phyloP scores from a whole-genome alignment of 2,797 vertebrate species.

The Muscicapa striata region DNA sequence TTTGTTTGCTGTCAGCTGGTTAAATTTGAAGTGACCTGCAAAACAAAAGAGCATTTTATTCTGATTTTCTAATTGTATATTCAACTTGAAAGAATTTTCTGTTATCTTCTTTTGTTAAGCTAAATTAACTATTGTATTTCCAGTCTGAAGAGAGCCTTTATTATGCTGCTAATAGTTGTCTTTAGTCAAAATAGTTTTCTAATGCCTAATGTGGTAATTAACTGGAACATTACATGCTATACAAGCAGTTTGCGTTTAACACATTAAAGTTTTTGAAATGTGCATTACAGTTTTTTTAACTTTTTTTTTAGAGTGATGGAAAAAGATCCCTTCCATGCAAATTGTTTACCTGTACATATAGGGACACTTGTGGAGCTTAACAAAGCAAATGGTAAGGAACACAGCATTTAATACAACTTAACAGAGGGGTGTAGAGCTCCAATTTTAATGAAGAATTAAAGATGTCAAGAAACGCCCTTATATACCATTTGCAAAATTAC shows the following conservation, averaged over 20 bases:
- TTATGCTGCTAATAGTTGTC: neutral
- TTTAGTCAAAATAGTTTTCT: neutral
- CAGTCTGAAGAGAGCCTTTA: neutral
- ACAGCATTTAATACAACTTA: neutral
- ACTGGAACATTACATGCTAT: neutral
- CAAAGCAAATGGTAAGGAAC: slow-evolving; percentile 93
- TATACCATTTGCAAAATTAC: neutral
- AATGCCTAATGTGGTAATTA: neutral
- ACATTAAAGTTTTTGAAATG: neutral
- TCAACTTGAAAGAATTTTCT: neutral
- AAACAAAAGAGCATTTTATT: neutral
- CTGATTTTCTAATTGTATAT: neutral
- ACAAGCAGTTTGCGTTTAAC: neutral
- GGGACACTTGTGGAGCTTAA: slow-evolving; percentile 97
- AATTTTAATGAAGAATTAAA: neutral
- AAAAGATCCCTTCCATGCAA: slow-evolving; percentile 98
- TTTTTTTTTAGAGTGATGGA: slow-evolving; percentile 91
- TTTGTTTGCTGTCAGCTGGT: neutral
- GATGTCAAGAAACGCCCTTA: neutral
- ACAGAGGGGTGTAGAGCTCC: neutral
- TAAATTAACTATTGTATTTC: neutral
- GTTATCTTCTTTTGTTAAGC: neutral
- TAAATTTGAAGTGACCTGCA: neutral
- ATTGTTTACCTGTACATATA: slow-evolving; percentile 98
- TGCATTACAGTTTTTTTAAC: neutral